These are phyloP conservation scores for Drosophila phalerata DNA, from an alignment of 2,888 invertebrate species.

Conservation along the genomic window DNA sequence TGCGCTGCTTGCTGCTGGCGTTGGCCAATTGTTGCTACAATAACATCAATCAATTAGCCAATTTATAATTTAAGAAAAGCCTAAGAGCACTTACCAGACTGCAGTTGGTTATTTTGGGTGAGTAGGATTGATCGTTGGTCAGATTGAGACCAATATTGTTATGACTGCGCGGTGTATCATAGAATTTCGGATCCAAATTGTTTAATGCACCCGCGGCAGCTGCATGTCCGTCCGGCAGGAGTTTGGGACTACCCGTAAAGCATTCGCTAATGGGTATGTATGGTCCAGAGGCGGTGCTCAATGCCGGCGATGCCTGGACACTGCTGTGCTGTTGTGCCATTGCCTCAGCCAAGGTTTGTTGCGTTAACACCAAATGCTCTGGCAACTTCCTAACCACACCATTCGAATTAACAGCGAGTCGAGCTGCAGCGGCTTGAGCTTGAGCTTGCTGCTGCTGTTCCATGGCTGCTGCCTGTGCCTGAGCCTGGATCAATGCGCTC, in stretches of 20 bases:
- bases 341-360: slow-evolving; percentile 78
- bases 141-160: slow-evolving; percentile 85
- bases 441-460: slow-evolving; percentile 48
- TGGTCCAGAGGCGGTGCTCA: slow-evolving; percentile 90
- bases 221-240: slow-evolving; percentile 55
- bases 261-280: slow-evolving; percentile 97
- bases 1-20: slow-evolving; percentile 64
- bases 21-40: slow-evolving; percentile 64
- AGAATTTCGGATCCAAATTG: slow-evolving; percentile 87
- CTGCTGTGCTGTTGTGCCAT: slow-evolving; percentile 68
- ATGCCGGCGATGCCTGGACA: slow-evolving; percentile 88
- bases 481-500: slow-evolving; percentile 69
- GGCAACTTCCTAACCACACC: slow-evolving; percentile 84
- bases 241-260: slow-evolving; percentile 90
- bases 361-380: slow-evolving; percentile 85
- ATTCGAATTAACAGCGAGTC: slow-evolving; percentile 75
- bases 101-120: slow-evolving; percentile 85
- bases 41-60: background rate
- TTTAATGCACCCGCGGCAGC: slow-evolving; percentile 79
- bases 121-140: slow-evolving; percentile 85
- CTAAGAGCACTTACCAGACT: slow-evolving; percentile 72
- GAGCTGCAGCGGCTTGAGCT: slow-evolving; percentile 55
- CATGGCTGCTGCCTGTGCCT: slow-evolving; percentile 52
- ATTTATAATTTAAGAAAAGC: background rate
- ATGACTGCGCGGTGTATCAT: slow-evolving; percentile 86